Conservation (phyloP, 1,140 invertebrate genomes). For the Pteromalus puparum region DNA sequence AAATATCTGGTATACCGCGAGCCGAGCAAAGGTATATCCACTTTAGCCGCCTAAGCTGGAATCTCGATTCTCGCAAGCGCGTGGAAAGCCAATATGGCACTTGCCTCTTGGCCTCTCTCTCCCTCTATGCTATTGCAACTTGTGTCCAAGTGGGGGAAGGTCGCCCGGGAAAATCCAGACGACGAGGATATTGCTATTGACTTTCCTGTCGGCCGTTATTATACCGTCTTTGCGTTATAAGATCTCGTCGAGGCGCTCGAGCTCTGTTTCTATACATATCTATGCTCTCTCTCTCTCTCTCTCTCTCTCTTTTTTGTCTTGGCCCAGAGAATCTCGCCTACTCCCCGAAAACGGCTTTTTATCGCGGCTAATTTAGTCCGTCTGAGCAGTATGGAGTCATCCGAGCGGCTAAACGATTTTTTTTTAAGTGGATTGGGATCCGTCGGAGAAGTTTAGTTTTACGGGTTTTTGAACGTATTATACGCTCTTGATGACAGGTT, state of each 20-base stretch:
- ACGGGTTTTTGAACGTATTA: background rate
- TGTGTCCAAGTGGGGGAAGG: background rate
- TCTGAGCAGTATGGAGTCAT: too few relatives aligned
- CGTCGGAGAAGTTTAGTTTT: background rate
- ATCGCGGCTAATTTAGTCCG: background rate
- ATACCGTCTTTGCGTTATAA: background rate
- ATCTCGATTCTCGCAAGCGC: background rate
- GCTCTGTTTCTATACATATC: too few relatives aligned
- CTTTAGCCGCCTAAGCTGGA: slow-evolving; percentile 1
- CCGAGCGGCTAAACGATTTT: background rate
- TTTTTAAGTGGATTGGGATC: background rate
- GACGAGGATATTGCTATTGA: slow-evolving; percentile 43
- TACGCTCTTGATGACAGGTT: background rate
- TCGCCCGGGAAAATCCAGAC: background rate
- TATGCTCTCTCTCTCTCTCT: background rate
- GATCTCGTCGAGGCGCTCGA: background rate
- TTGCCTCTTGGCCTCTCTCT: slow-evolving; percentile 7
- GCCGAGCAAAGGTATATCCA: background rate
- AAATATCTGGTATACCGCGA: background rate
- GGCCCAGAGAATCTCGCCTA: background rate
- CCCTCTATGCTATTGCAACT: background rate
- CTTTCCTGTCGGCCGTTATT: slow-evolving; percentile 32
- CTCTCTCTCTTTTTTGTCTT: background rate
- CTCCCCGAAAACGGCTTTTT: background rate
- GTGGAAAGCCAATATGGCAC: background rate